Conservation (phyloP, 2,888 invertebrate species). For the Selenia dentaria region DNA sequence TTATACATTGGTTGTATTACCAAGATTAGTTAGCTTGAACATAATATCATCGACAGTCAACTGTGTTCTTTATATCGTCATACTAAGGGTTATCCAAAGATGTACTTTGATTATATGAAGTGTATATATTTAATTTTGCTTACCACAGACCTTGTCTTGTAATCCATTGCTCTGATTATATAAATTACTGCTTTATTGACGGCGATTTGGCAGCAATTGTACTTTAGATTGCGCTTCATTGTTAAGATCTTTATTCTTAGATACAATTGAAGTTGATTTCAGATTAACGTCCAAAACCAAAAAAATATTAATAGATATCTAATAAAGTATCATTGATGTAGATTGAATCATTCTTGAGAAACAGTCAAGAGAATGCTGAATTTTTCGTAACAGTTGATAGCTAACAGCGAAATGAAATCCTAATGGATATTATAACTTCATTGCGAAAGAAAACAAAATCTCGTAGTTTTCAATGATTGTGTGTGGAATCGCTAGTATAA, state of each 20-base stretch:
- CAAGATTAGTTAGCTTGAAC: slow-evolving; percentile 27
- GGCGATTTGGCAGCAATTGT: slow-evolving; percentile 41
- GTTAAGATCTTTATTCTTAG: slow-evolving; percentile 20
- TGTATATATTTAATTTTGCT: slow-evolving; percentile 24
- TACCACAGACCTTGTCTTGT: slow-evolving; percentile 44
- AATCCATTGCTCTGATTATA: slow-evolving; percentile 57
- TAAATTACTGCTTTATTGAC: slow-evolving; percentile 56
- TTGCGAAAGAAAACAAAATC: too few species aligned
- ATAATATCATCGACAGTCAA: slow-evolving; percentile 10
- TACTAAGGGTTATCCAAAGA: slow-evolving; percentile 6
- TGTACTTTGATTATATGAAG: not conserved
- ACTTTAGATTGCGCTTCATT: slow-evolving; percentile 20
- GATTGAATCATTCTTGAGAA: slow-evolving; percentile 11
- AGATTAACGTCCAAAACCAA: slow-evolving; percentile 30
- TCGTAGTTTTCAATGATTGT: too few species aligned
- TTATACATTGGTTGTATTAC: slow-evolving; percentile 32
- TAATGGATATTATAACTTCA: slow-evolving; percentile 1
- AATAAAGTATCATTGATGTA: slow-evolving; percentile 14
- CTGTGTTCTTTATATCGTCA: slow-evolving; percentile 9
- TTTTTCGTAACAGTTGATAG: slow-evolving; percentile 10
- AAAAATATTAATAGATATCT: slow-evolving; percentile 23
- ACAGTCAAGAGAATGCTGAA: slow-evolving; percentile 14
- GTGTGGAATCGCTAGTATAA: too few species aligned
- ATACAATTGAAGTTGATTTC: slow-evolving; percentile 21
- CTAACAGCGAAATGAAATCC: slow-evolving; percentile 6